Evolutionary conservation across 2,797 vertebrate genomes (phyloP), one percentile per base, ranked within the genome.

Genomic region (Ara ararauna): DNA sequence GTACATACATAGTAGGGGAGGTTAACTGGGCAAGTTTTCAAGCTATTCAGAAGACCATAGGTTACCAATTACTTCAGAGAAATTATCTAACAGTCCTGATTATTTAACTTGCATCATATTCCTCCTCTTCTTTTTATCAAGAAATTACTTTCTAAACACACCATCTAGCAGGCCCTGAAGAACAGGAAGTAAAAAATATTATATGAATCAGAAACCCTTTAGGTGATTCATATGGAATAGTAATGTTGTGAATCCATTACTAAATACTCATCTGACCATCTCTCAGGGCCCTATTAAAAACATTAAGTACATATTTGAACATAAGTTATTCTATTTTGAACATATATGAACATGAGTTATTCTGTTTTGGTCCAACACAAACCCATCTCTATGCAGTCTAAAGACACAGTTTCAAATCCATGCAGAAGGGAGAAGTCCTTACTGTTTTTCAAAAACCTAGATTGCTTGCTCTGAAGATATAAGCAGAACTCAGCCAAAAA

Each of bases 211-310:
- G 64, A 94, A 84, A 77, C 4, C 16, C 48, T 82, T 92, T 87
- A 73, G 27, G 73, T 78, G 65, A 72, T 89, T 74, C 58, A 81
- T 40, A 67, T 62, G 56, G 60, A 93, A 81, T 24, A 36, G n/a
- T 65, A 58, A 83, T 68, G 51, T 32, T 76, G 42, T 71, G 74
- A 89, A 81, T 70, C 87, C 56, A 73, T 71, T 54, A 53, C 75
- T 89, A 88, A 88, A 77, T 50, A 84, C 53, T 71, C 60, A 79
- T 45, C 87, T 78, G 58, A 68, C 26, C 42, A 83, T 77, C 71
- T 91, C 87, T 88, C 71, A 72, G 82, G 73, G 50, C 42, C 64
- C 66, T 87, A 93, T 91, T 94, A 88, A 76, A 90, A 94, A 70
- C 21, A 72, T 38, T 90, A 94, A 51, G 54, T 48, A 79, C 48